Conservation (phyloP, 1,140 invertebrate species). For the Elymnias hypermnestra region DNA sequence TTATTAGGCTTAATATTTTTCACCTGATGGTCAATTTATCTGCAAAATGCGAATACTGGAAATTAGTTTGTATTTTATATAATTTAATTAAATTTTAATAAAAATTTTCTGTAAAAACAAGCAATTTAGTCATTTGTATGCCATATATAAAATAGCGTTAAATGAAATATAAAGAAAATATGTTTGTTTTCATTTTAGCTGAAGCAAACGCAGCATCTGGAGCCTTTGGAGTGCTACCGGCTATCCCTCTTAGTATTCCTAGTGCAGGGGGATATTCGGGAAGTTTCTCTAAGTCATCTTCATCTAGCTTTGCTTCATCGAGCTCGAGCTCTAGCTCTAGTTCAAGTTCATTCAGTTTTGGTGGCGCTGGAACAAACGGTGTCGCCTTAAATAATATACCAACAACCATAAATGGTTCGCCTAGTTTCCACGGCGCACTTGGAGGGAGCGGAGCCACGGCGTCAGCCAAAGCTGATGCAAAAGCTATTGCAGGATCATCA, state of each 20-base stretch:
- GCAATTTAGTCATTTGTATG: too few relatives aligned
- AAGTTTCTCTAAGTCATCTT: constrained; percentile 53
- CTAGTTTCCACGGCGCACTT: constrained; percentile 9
- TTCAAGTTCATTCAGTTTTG: constrained; percentile 52
- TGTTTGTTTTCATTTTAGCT: constrained; percentile 37
- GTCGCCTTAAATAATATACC: constrained; percentile 7
- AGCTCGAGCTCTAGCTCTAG: constrained; percentile 59
- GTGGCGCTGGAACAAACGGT: constrained; percentile 27
- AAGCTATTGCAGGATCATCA: constrained; percentile 27
- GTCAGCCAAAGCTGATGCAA: constrained; percentile 13
- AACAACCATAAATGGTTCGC: constrained; percentile 6
- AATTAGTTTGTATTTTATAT: too few relatives aligned
- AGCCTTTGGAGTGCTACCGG: constrained; percentile 28
- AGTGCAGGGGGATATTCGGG: constrained; percentile 43
- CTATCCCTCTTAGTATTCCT: constrained; percentile 33
- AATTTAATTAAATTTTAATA: too few relatives aligned
- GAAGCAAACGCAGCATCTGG: constrained; percentile 42
- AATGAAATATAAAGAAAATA: too few relatives aligned
- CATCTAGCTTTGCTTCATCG: constrained; percentile 55
- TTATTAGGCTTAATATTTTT: too few relatives aligned
- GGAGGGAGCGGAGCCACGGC: constrained; percentile 5
- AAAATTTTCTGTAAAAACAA: too few relatives aligned
- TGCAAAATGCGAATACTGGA: too few relatives aligned
- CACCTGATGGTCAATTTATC: too few relatives aligned
- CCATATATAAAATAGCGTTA: too few relatives aligned